A percentile compares a stretch with the other conserved stretches of the same genome.
Conservation (phyloP, 2,888 invertebrate genomes). For the Apoderus coryli region DNA sequence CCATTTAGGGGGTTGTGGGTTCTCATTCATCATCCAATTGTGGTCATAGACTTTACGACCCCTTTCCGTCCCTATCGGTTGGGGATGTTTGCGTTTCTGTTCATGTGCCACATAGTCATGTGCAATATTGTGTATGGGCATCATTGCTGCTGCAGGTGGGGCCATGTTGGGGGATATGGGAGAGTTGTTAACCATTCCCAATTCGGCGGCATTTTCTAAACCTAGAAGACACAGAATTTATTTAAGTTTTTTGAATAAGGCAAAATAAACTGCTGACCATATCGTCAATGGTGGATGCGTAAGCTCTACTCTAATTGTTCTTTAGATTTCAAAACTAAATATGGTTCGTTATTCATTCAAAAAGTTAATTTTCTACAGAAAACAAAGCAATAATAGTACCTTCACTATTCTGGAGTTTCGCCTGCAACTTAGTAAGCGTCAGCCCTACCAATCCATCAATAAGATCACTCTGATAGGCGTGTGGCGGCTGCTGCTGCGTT, state of each 20-base stretch:
- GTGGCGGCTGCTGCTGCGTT: slow-evolving; percentile 24
- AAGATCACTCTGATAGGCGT: slow-evolving; percentile 26
- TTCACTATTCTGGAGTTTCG: slow-evolving; percentile 19
- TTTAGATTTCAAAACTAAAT: too few species aligned
- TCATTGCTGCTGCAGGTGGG: slow-evolving; percentile 34
- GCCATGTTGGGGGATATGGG: slow-evolving; percentile 22
- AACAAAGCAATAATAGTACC: too few species aligned
- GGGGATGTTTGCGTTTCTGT: slow-evolving; percentile 38
- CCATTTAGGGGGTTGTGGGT: slow-evolving; percentile 13
- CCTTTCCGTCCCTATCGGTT: slow-evolving; percentile 72
- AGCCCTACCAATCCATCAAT: slow-evolving; percentile 31
- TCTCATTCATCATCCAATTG: slow-evolving; percentile 15
- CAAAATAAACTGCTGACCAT: too few species aligned
- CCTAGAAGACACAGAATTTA: too few species aligned
- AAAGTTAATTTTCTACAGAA: too few species aligned
- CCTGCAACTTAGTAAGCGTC: slow-evolving; percentile 28
- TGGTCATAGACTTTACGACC: slow-evolving; percentile 43
- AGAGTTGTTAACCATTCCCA: slow-evolving; percentile 8
- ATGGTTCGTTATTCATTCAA: too few species aligned
- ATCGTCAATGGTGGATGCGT: too few species aligned
- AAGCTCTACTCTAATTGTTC: too few species aligned
- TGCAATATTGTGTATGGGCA: neutral
- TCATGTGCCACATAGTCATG: slow-evolving; percentile 16
- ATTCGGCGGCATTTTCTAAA: too few species aligned
- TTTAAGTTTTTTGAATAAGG: too few species aligned